Percentiles rank a stretch among this genome's conserved stretches.
Evolutionary conservation across 2,888 invertebrate genomes (phyloP).

Genomic region (Eupeodes latifasciatus): DNA sequence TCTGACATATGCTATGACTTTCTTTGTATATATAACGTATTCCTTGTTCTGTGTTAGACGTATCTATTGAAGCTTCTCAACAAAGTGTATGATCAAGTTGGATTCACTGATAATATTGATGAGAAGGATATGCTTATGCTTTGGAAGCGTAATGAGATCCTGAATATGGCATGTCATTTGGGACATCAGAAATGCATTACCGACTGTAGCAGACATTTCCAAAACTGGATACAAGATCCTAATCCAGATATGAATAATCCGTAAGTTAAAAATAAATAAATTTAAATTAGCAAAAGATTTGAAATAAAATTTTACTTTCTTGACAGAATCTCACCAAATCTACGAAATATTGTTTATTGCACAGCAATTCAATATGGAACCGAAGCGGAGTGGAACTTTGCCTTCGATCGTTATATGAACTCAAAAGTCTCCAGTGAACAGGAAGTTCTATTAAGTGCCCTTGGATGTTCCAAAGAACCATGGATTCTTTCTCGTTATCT

Average conservation of each 20-base stretch:
- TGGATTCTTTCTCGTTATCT: constrained; percentile 91
- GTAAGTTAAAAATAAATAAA: constrained; percentile 84
- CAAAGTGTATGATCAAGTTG: constrained; percentile 88
- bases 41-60: constrained; percentile 85
- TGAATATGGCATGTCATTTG: constrained; percentile 90
- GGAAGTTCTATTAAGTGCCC: constrained; percentile 89
- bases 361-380: constrained; percentile 93
- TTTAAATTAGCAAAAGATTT: too few species aligned
- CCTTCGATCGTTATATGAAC: constrained; percentile 90
- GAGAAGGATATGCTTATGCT: constrained; percentile 87
- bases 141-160: constrained; percentile 89
- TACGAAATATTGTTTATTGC: constrained; percentile 94
- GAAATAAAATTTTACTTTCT: not conserved
- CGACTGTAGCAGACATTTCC: constrained; percentile 89
- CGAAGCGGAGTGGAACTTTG: constrained; percentile 94
- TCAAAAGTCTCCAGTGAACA: constrained; percentile 93
- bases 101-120: constrained; percentile 88
- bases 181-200: constrained; percentile 90
- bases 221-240: constrained; percentile 90
- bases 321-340: constrained; percentile 91
- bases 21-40: not conserved
- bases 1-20: not conserved
- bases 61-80: constrained; percentile 88
- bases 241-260: constrained; percentile 90
- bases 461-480: constrained; percentile 93